These are phyloP conservation scores for Zaprionus africanus DNA, from an alignment of 1,140 invertebrate species.

Conservation along the genomic window DNA sequence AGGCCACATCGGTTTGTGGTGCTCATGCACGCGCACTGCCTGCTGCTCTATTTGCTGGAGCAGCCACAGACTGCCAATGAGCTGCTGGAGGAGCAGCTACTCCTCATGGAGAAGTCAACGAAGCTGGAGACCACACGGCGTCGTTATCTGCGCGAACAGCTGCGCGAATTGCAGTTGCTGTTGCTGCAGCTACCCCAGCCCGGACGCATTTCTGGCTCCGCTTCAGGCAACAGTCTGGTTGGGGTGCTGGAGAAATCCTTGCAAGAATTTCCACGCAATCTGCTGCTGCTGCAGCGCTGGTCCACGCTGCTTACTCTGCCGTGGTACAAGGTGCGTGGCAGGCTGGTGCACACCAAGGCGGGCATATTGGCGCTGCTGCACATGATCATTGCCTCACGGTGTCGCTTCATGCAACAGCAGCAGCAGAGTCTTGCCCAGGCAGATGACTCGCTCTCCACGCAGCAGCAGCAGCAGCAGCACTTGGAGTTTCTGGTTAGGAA, in stretches of 20 bases:
- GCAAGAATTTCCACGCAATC: conserved; percentile 86
- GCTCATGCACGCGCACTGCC: conserved; percentile 20
- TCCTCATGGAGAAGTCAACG: conserved; percentile 10
- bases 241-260: conserved; percentile 81
- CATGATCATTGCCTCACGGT: conserved; percentile 56
- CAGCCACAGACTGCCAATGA: conserved; percentile 65
- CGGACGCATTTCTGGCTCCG: background rate
- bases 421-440: background rate
- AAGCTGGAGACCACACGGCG: conserved; percentile 26
- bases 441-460: background rate
- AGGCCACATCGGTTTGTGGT: conserved; percentile 33
- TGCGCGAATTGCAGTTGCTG: conserved; percentile 84
- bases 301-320: conserved; percentile 41
- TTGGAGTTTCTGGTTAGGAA: conserved; percentile 52
- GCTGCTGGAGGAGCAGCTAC: conserved; percentile 70
- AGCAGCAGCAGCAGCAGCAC: background rate
- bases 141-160: conserved; percentile 82
- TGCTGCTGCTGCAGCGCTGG: conserved; percentile 84
- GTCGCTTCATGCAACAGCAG: conserved; percentile 41
- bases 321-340: conserved; percentile 64
- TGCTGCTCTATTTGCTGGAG: conserved; percentile 74
- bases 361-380: conserved; percentile 65
- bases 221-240: conserved; percentile 60
- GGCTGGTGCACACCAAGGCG: conserved; percentile 48
- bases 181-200: conserved; percentile 82